Conservation (phyloP, 2,113 vertebrate genomes). For the Typhlomys cinereus region DNA sequence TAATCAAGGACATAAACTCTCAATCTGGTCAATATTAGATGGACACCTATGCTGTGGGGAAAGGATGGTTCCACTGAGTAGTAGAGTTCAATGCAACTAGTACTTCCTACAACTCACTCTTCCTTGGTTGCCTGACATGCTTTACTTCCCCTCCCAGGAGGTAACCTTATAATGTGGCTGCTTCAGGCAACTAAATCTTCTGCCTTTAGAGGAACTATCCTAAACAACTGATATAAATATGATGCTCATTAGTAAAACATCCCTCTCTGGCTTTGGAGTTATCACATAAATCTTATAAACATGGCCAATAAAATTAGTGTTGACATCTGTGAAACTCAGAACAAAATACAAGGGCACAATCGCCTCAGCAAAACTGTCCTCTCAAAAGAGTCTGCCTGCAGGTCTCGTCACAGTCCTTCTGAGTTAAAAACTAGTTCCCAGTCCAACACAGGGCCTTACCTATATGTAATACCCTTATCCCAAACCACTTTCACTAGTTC, state of each 20-base stretch:
- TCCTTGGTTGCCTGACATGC: background rate
- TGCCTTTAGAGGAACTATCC: background rate
- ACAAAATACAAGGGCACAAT: background rate
- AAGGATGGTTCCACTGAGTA: background rate
- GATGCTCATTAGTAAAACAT: conserved; percentile 15
- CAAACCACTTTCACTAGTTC: conserved; percentile 90
- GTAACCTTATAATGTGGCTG: background rate
- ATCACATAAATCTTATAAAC: background rate
- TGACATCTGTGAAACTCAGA: background rate
- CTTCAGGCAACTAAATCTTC: background rate
- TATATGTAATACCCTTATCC: conserved; percentile 89
- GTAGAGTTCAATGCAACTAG: background rate
- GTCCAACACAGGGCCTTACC: conserved; percentile 80
- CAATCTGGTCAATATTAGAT: background rate
- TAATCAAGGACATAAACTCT: background rate
- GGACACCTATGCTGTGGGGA: background rate
- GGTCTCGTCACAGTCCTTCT: background rate
- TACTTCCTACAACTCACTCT: background rate
- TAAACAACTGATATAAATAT: background rate
- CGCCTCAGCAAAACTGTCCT: background rate
- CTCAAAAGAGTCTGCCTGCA: background rate
- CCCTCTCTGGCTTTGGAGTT: background rate
- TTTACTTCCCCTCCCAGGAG: background rate
- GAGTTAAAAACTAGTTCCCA: background rate
- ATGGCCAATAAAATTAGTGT: conserved; percentile 1